Conservation (phyloP, 2,888 invertebrate species). For the Dicyrtoma fusca region DNA sequence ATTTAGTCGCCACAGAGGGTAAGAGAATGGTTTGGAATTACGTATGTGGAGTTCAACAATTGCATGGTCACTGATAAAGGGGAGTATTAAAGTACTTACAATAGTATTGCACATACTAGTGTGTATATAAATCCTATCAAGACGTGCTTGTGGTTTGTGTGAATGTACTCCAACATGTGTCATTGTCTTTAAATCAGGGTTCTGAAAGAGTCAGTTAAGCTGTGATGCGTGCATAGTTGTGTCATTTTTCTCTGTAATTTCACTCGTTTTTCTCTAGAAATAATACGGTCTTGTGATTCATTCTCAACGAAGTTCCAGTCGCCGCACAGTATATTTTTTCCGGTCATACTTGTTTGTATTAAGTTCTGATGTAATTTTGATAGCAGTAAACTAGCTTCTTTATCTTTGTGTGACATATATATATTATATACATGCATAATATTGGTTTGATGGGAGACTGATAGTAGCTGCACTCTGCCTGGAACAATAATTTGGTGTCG, state of each 20-base stretch:
- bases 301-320: conserved; percentile 13
- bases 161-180: not conserved
- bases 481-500: too few relatives aligned
- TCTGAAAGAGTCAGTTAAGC: not conserved
- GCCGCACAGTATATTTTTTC: not conserved
- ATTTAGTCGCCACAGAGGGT: not conserved
- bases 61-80: not conserved
- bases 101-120: not conserved
- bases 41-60: not conserved
- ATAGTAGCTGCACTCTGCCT: too few relatives aligned
- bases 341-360: too few relatives aligned
- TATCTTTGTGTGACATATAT: conserved; percentile 6
- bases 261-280: not conserved
- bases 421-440: not conserved
- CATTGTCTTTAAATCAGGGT: not conserved
- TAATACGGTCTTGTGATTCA: not conserved
- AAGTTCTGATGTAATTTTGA: too few relatives aligned
- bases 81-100: not conserved
- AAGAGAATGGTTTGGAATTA: not conserved
- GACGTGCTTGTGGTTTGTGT: not conserved
- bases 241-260: not conserved
- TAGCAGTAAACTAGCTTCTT: not conserved
- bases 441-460: too few relatives aligned
- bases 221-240: not conserved
- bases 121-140: not conserved